These are phyloP conservation scores for Hozukius guyotensis DNA, from an alignment of 2,797 vertebrate genomes.

Conservation along the genomic window DNA sequence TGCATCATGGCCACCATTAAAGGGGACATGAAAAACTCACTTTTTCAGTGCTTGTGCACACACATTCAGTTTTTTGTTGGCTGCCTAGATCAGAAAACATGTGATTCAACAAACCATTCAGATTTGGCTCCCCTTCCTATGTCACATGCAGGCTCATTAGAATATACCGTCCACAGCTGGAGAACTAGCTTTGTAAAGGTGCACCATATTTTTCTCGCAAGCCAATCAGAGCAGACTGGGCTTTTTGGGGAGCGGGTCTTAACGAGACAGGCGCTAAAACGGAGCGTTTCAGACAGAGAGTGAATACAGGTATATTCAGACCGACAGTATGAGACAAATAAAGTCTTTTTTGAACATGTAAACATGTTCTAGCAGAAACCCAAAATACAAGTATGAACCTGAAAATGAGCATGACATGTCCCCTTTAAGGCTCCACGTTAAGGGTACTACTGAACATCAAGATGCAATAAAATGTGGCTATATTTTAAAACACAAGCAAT, in stretches of 20 bases:
- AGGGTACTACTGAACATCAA: not conserved
- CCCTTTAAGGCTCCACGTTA: not conserved
- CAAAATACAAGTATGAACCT: too few species aligned
- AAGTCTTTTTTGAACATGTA: too few species aligned
- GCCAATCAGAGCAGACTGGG: too few species aligned
- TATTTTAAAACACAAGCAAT: not conserved
- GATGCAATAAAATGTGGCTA: not conserved
- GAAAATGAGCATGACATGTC: too few species aligned
- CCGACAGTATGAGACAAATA: too few species aligned
- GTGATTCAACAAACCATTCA: not conserved
- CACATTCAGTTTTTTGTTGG: not conserved
- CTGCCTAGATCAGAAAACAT: not conserved
- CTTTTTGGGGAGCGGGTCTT: too few species aligned
- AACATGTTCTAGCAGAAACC: too few species aligned
- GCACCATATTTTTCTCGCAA: too few species aligned
- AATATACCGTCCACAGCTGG: not conserved
- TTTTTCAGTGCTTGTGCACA: too few species aligned
- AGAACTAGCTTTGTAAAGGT: not conserved
- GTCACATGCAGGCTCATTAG: not conserved
- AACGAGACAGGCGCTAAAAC: too few species aligned
- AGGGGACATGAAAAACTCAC: not conserved
- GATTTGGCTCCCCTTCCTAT: not conserved
- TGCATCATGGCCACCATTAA: not conserved
- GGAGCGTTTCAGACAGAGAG: too few species aligned
- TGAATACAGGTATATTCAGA: too few species aligned